Conservation (phyloP, 2,113 vertebrate species). For the Nothobranchius kuhntae region DNA sequence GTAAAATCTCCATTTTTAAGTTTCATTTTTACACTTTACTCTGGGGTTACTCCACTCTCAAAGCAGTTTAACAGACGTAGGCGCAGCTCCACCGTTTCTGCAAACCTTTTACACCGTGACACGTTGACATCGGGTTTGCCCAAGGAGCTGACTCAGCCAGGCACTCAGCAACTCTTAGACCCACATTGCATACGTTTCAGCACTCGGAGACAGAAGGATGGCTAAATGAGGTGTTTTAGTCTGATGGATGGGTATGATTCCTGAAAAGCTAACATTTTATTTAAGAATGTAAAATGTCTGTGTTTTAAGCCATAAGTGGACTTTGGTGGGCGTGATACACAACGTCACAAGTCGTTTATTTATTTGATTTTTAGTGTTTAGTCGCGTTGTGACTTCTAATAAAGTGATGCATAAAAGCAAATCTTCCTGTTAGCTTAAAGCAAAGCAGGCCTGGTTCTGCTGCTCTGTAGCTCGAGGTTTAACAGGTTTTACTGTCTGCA, state of each 20-base stretch:
- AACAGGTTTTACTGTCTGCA: neutral
- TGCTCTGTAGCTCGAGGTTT: neutral
- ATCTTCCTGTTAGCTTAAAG: no score
- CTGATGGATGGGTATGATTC: neutral
- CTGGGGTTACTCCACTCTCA: neutral
- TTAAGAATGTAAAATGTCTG: neutral
- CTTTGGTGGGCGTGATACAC: no score
- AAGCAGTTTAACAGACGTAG: neutral
- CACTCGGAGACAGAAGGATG: slow-evolving; percentile 8
- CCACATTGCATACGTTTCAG: slow-evolving; percentile 26
- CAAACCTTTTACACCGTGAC: neutral
- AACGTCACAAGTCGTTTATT: no score
- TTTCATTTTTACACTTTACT: no score
- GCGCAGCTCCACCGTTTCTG: neutral
- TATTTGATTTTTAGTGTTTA: no score
- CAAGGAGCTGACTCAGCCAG: neutral
- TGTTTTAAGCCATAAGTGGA: no score
- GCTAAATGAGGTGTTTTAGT: no score
- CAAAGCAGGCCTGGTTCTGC: no score
- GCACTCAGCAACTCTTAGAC: slow-evolving; percentile 13
- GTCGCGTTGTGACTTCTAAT: no score
- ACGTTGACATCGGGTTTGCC: slow-evolving; percentile 5
- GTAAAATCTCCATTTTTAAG: no score
- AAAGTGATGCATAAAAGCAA: no score
- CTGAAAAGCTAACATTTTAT: neutral